phyloP scores from a whole-genome alignment of 2,797 vertebrate genomes.

The Denticeps clupeoides region DNA sequence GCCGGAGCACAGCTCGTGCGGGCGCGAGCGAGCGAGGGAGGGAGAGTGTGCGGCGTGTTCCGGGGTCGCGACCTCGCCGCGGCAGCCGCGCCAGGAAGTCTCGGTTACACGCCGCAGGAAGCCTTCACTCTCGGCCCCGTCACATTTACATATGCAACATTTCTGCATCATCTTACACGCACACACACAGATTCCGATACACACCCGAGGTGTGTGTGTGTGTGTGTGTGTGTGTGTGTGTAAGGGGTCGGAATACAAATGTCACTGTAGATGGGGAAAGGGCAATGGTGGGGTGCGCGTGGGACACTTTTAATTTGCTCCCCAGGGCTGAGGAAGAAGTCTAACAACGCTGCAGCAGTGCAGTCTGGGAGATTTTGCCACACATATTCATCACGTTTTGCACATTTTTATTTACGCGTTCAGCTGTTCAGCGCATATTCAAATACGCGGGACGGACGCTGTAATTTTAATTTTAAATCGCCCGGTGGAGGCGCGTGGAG shows the following conservation, averaged over 20 bases:
- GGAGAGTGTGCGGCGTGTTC: slow-evolving; percentile 37
- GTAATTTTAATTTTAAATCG: no score
- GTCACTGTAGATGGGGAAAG: slow-evolving; percentile 55
- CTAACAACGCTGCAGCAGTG: no score
- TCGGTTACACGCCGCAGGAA: slow-evolving; percentile 32
- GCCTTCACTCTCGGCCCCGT: slow-evolving; percentile 33
- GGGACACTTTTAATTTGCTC: slow-evolving; percentile 59
- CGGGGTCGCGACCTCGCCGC: slow-evolving; percentile 29
- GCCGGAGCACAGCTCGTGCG: no score
- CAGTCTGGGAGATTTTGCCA: no score
- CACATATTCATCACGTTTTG: no score
- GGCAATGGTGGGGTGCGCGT: slow-evolving; percentile 49
- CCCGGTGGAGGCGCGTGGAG: no score
- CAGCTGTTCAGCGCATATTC: no score
- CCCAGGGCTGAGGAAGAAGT: slow-evolving; percentile 39
- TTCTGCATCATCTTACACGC: slow-evolving; percentile 38
- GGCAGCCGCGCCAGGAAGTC: slow-evolving; percentile 28
- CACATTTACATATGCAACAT: slow-evolving; percentile 48
- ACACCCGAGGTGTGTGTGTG: no score
- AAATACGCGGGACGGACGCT: no score
- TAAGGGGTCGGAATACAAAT: slow-evolving; percentile 57
- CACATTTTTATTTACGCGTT: no score
- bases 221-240: no score
- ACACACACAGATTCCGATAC: slow-evolving; percentile 41
- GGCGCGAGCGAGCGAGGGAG: no score